Evolutionary conservation across 2,113 vertebrate genomes (phyloP).

Genomic region (Mesoclemmys tuberculata): DNA sequence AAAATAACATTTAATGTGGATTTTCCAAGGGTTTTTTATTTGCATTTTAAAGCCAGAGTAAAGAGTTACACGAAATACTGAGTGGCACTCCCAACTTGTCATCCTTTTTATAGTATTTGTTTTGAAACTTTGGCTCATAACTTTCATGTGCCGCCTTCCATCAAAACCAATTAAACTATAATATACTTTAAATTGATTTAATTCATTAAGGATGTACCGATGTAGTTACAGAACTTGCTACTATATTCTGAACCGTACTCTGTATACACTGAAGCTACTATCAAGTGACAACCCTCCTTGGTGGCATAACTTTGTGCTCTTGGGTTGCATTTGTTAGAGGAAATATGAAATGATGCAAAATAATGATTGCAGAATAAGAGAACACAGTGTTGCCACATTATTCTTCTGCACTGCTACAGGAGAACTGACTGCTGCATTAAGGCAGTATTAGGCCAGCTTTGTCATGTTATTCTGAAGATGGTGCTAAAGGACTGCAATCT

Average conservation of each 20-base stretch:
- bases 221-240: slow-evolving; percentile 19
- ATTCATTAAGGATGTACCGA: slow-evolving; percentile 17
- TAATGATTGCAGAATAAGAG: slow-evolving; percentile 5
- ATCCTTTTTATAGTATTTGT: background rate
- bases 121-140: slow-evolving; percentile 11
- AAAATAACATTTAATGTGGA: background rate
- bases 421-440: background rate
- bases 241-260: slow-evolving; percentile 30
- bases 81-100: background rate
- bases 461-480: slow-evolving; percentile 33
- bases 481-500: slow-evolving; percentile 11
- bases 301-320: background rate
- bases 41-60: background rate
- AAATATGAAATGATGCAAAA: slow-evolving; percentile 28
- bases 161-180: background rate
- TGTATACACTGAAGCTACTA: slow-evolving; percentile 24
- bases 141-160: slow-evolving; percentile 2
- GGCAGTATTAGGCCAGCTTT: background rate
- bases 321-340: slow-evolving; percentile 40
- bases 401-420: background rate
- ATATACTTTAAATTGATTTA: slow-evolving; percentile 31
- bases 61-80: background rate
- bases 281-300: slow-evolving; percentile 19
- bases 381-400: slow-evolving; percentile 29
- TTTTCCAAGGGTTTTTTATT: background rate